Evolutionary conservation across 1,140 invertebrate species (phyloP).

Genomic region (Aphaenogaster rudis): DNA sequence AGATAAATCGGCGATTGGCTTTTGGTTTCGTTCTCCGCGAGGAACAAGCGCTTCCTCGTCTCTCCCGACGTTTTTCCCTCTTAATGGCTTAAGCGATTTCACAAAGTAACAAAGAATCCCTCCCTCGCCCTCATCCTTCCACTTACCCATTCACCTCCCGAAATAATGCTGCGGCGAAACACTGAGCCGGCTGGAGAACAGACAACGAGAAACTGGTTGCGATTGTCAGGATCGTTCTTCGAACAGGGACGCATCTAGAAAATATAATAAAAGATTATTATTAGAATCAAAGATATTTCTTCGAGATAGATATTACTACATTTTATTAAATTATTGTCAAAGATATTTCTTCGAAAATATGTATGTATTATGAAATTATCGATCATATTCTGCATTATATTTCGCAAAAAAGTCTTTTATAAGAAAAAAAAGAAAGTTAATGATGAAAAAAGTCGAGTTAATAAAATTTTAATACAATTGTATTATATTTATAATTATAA

Average conservation of each 20-base stretch:
- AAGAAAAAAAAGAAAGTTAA: not conserved
- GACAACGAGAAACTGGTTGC: not conserved
- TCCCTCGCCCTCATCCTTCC: not conserved
- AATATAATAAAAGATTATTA: not conserved
- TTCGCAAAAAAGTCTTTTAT: not conserved
- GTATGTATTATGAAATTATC: not conserved
- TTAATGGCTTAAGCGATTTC: slow-evolving; percentile 31
- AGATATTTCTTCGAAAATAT: not conserved
- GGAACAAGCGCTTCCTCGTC: not conserved
- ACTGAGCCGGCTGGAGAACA: not conserved
- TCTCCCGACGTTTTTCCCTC: slow-evolving; percentile 4
- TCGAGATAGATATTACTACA: too few relatives aligned
- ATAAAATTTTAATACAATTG: too few relatives aligned
- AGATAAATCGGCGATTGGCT: slow-evolving; percentile 35
- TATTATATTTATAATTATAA: too few relatives aligned
- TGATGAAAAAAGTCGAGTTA: too few relatives aligned
- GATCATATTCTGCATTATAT: not conserved
- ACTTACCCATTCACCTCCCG: not conserved
- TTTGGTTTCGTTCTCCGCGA: slow-evolving; percentile 4
- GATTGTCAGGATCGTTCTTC: slow-evolving; percentile 11
- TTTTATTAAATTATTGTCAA: not conserved
- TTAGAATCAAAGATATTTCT: not conserved
- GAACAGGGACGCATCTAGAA: not conserved
- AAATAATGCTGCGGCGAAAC: slow-evolving; percentile 28
- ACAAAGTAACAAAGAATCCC: slow-evolving; percentile 40